Evolutionary conservation across 2,113 vertebrate genomes (phyloP), one percentile per base, ranked within the genome.

Genomic region (Entelurus aequoreus): DNA sequence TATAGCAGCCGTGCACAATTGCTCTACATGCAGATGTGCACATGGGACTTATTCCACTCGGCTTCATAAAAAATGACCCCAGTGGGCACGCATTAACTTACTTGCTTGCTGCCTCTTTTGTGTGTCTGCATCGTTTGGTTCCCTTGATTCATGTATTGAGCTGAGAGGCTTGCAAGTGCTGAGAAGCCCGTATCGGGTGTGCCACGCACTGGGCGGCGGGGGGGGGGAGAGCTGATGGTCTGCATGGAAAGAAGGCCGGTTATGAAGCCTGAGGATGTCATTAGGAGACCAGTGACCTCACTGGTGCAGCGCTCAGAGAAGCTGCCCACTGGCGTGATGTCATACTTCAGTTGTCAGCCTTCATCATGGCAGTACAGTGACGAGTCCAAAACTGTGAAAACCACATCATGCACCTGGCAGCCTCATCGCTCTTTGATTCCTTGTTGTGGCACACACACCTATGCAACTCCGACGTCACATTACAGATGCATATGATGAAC

Each of bases 61-160:
- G 75, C 84, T 88, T 84, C 76, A 74, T 85, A 73, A 67, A 74
- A 76, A 84, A 28, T 82, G 84, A 80, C 81, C 79, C 88, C 79
- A 82, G 67, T 84, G 85, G 88, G 88, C 88, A 84, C 84, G 87
- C 84, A 89, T 78, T 74, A 79, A 84, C 75, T 84, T 78, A 84
- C 85, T 88, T 71, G 63, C 85, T 88, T 71, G 63, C 72, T 80
- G 82, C 74, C 63, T 86, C 85, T 86, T 19, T 82, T 82, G 74
- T 81, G 73, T 85, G 86, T 84, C 80, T 87, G 76, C 78, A 69
- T 82, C 84, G 81, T 83, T 82, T 88, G 88, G 89, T 89, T 89
- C 84, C 82, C 84, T 83, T 88, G 88, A 89, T 89, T 89, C 85
- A 82, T 79, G 84, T 85, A 89, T 87, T 76, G 81, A 89, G 71